Conservation (phyloP, 2,113 vertebrate genomes). For the Oceanites oceanicus region DNA sequence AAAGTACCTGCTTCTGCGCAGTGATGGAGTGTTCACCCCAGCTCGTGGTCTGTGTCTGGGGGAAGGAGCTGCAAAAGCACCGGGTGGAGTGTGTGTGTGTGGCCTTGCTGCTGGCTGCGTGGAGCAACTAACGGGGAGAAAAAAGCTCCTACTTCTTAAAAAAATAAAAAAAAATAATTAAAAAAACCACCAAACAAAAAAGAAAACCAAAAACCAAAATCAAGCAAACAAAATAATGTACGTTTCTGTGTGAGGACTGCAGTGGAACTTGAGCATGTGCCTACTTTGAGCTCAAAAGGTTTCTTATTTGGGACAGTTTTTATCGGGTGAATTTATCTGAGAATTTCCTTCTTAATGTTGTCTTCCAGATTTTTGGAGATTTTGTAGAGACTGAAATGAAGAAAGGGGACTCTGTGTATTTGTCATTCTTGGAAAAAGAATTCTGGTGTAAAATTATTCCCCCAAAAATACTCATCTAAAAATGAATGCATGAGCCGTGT, state of each 20-base stretch:
- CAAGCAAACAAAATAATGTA: not conserved
- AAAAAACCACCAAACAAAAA: no score
- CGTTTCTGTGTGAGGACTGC: not conserved
- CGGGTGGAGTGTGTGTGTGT: not conserved
- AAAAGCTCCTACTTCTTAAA: not conserved
- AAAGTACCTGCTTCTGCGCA: not conserved
- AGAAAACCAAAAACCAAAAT: not conserved
- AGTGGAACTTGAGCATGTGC: not conserved
- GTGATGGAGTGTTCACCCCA: not conserved
- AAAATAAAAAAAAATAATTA: no score
- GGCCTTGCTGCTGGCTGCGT: not conserved
- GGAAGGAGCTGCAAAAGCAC: not conserved
- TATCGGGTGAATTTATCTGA: not conserved
- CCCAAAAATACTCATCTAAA: not conserved
- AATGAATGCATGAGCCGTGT: not conserved
- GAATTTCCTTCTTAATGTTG: not conserved
- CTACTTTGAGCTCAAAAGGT: not conserved
- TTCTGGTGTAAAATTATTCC: not conserved
- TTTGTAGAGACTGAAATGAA: not conserved
- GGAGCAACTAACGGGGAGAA: not conserved
- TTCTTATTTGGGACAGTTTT: not conserved
- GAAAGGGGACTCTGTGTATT: not conserved
- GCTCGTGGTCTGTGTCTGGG: not conserved
- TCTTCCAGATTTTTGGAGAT: not conserved
- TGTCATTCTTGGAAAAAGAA: not conserved